These are phyloP conservation scores for Stramonita haemastoma DNA, from an alignment of 2,888 invertebrate genomes.

Conservation along the genomic window DNA sequence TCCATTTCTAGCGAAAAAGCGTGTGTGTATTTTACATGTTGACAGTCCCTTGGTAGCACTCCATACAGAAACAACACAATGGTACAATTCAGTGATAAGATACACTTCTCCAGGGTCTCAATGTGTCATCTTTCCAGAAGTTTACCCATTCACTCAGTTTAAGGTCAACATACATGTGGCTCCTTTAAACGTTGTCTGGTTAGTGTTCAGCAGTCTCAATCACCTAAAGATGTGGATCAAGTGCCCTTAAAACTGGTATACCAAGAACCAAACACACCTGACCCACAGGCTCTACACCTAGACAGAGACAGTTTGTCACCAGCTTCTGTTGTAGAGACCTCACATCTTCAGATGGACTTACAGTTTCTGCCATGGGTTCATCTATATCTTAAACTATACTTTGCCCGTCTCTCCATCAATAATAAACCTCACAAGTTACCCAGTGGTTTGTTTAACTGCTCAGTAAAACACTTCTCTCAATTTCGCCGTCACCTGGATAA, in stretches of 20 bases:
- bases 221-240: too few relatives aligned
- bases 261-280: neutral
- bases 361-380: neutral
- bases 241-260: neutral
- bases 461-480: neutral
- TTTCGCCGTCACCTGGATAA: conserved; percentile 16
- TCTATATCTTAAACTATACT: conserved; percentile 8
- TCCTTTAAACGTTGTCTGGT: neutral
- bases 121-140: neutral
- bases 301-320: neutral
- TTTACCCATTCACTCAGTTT: neutral
- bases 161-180: neutral
- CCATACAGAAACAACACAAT: neutral
- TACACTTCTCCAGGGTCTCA: neutral
- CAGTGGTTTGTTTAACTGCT: conserved; percentile 30
- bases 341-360: neutral
- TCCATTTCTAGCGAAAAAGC: neutral
- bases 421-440: neutral
- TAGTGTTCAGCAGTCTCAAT: neutral
- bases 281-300: neutral
- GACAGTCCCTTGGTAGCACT: neutral
- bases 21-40: neutral
- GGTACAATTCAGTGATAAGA: neutral
- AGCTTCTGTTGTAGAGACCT: neutral
- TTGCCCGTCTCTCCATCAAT: neutral